Conservation (phyloP, 1,140 invertebrate species). For the Armadillidium nasatum region DNA sequence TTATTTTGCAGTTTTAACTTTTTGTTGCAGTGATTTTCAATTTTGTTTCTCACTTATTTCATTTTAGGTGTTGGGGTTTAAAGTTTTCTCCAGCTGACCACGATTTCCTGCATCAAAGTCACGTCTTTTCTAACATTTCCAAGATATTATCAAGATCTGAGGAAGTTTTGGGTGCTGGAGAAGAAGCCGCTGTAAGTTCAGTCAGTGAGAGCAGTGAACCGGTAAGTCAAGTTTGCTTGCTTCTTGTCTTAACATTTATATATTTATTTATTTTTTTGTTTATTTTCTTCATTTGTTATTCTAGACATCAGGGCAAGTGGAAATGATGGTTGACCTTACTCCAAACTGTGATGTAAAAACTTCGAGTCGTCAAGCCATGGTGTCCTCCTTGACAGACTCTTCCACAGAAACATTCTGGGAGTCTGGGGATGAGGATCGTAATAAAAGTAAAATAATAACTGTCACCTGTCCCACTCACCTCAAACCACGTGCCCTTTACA, state of each 20-base stretch:
- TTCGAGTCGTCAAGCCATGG: slow-evolving; percentile 88
- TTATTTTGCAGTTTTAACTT: no score
- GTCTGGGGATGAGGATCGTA: slow-evolving; percentile 90
- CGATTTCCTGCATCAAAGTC: slow-evolving; percentile 82
- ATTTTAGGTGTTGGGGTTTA: slow-evolving; percentile 72
- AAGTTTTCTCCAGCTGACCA: slow-evolving; percentile 83
- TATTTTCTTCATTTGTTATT: no score
- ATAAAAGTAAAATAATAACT: slow-evolving; percentile 76
- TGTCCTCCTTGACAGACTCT: slow-evolving; percentile 82
- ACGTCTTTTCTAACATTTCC: slow-evolving; percentile 94
- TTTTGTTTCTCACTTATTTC: no score
- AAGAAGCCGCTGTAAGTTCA: slow-evolving; percentile 33
- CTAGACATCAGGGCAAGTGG: slow-evolving; percentile 54
- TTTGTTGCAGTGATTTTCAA: no score
- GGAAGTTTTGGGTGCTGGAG: slow-evolving; percentile 49
- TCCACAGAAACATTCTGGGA: slow-evolving; percentile 99
- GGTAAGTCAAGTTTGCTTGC: slow-evolving; percentile 36
- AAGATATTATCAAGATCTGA: slow-evolving; percentile 91
- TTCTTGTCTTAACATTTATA: neutral
- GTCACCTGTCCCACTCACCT: slow-evolving; percentile 59
- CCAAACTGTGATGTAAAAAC: slow-evolving; percentile 71
- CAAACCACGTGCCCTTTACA: slow-evolving; percentile 72
- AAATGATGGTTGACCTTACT: slow-evolving; percentile 68
- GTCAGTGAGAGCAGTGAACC: slow-evolving; percentile 39
- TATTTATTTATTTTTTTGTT: neutral